Conservation (phyloP, 2,888 invertebrate species). For the Sphaerophoria rueppellii region DNA sequence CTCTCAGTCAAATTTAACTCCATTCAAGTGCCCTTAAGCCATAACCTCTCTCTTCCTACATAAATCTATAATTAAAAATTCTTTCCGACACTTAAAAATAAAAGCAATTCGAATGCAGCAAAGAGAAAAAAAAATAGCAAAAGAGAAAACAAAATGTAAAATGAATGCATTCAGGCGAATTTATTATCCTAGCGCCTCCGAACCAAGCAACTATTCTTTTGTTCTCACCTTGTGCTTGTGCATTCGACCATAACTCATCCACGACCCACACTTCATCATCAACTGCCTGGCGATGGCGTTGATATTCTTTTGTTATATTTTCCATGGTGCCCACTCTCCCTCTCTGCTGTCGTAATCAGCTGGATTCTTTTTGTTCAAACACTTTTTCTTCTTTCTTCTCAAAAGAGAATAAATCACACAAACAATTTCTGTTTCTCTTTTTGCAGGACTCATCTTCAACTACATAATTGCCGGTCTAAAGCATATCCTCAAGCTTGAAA, state of each 20-base stretch:
- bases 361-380: slow-evolving; percentile 44
- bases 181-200: slow-evolving; percentile 35
- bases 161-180: slow-evolving; percentile 34
- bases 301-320: slow-evolving; percentile 44
- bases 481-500: slow-evolving; percentile 40
- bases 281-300: slow-evolving; percentile 18
- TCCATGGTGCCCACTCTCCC: background rate
- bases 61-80: slow-evolving; percentile 51
- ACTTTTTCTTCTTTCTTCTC: slow-evolving; percentile 9
- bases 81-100: slow-evolving; percentile 43
- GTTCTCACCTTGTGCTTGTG: slow-evolving; percentile 34
- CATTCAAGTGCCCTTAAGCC: slow-evolving; percentile 40
- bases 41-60: slow-evolving; percentile 19
- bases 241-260: slow-evolving; percentile 12
- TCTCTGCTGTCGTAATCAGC: slow-evolving; percentile 45
- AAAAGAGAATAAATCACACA: slow-evolving; percentile 17
- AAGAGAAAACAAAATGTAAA: background rate
- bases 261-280: too few relatives aligned
- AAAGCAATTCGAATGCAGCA: background rate
- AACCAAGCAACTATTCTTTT: slow-evolving; percentile 7
- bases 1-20: slow-evolving; percentile 33
- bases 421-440: slow-evolving; percentile 7
- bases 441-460: slow-evolving; percentile 26
- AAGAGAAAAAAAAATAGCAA: background rate
- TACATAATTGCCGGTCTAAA: background rate